A percentile compares a stretch with the other conserved stretches of the same genome.
Conservation (phyloP, 2,888 invertebrate genomes). For the Periphyllus acericola region DNA sequence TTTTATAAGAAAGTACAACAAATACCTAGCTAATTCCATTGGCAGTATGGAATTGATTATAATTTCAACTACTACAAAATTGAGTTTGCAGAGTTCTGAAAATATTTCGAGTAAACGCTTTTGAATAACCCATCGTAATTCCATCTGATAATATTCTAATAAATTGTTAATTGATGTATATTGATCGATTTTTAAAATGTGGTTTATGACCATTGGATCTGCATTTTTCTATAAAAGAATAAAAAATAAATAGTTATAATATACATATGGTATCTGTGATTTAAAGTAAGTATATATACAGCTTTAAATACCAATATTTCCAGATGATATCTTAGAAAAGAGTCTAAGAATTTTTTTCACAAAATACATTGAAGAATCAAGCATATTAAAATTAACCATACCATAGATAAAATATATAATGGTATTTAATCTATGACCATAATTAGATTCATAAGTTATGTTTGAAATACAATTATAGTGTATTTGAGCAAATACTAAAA, state of each 20-base stretch:
- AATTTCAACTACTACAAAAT: constrained; percentile 82
- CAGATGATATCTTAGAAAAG: too few relatives aligned
- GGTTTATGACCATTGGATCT: constrained; percentile 86
- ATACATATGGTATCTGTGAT: constrained; percentile 37
- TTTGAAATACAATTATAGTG: too few relatives aligned
- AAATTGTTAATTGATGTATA: constrained; percentile 86
- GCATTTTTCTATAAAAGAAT: constrained; percentile 82
- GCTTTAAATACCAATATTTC: too few relatives aligned
- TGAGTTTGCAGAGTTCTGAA: constrained; percentile 86
- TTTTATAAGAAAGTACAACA: background rate
- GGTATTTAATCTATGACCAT: too few relatives aligned
- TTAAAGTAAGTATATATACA: constrained; percentile 23
- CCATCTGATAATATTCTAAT: constrained; percentile 97
- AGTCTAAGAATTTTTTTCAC: too few relatives aligned
- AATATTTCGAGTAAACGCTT: constrained; percentile 85
- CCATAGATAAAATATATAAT: too few relatives aligned
- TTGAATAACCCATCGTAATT: constrained; percentile 86
- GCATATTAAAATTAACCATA: too few relatives aligned
- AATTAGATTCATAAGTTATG: too few relatives aligned
- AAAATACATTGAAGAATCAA: too few relatives aligned
- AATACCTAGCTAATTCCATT: constrained; percentile 85
- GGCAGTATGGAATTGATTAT: constrained; percentile 89
- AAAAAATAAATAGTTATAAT: constrained; percentile 3
- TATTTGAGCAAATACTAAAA: too few relatives aligned
- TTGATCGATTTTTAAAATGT: constrained; percentile 75